These are phyloP conservation scores for Pseudococcus viburni DNA, from an alignment of 2,888 invertebrate genomes.

Conservation along the genomic window DNA sequence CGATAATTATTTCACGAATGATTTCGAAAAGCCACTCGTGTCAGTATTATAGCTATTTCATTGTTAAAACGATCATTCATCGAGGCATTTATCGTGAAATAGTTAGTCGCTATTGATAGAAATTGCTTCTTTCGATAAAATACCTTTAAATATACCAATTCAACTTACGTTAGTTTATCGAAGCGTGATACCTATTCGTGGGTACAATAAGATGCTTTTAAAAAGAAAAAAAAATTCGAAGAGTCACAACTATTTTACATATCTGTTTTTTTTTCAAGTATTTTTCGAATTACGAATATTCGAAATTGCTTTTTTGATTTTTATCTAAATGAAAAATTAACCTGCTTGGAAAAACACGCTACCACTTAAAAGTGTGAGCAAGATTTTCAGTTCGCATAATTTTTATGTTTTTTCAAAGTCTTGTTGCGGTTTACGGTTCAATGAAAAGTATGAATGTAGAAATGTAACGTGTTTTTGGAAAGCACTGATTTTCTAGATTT, in stretches of 20 bases:
- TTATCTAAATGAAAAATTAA: not conserved
- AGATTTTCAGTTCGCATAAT: no score
- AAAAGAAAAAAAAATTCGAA: not conserved
- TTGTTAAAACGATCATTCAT: not conserved
- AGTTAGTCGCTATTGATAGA: not conserved
- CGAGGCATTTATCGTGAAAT: not conserved
- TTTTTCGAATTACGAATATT: not conserved
- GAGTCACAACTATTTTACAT: not conserved
- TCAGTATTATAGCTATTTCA: slow-evolving; percentile 8
- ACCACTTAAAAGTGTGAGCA: no score
- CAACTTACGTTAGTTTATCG: slow-evolving; percentile 11
- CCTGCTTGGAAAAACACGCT: not conserved
- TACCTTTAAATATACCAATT: slow-evolving; percentile 24
- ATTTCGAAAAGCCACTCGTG: slow-evolving; percentile 4
- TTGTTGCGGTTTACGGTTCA: no score
- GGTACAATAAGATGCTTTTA: slow-evolving; percentile 22
- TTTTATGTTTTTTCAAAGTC: no score
- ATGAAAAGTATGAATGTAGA: no score
- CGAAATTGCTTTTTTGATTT: not conserved
- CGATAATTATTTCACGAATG: not conserved
- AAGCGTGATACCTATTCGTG: slow-evolving; percentile 20
- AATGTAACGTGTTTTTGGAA: no score
- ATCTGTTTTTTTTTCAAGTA: not conserved
- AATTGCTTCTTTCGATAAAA: not conserved
- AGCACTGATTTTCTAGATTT: no score